A percentile compares a stretch with the other conserved stretches of the same genome.
These are phyloP conservation scores for Calyptomena viridis DNA, from an alignment of 2,113 vertebrate genomes.

Conservation along the genomic window DNA sequence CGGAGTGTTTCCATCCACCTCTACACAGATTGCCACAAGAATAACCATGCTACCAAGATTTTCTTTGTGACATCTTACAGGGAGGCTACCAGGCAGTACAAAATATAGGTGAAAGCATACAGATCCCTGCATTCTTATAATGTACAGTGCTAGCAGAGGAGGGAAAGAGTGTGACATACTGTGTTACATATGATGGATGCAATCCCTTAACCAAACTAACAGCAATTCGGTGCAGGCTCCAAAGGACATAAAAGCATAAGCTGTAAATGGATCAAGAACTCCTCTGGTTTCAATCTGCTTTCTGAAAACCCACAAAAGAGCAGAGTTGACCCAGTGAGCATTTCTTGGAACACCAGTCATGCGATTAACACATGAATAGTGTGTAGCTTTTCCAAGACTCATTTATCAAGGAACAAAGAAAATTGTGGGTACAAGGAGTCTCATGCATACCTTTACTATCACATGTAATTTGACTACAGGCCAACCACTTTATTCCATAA, in stretches of 20 bases:
- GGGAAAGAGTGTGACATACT: background rate
- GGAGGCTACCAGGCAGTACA: background rate
- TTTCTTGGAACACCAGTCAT: background rate
- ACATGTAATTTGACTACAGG: background rate
- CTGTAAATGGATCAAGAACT: background rate
- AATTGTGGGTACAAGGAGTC: background rate
- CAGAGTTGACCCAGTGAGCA: background rate
- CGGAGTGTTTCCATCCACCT: background rate
- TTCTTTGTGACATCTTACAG: background rate
- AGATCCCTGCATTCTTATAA: background rate
- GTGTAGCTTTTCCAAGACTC: background rate
- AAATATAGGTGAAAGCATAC: background rate
- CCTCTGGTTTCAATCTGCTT: background rate
- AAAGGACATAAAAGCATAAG: background rate
- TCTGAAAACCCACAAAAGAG: background rate
- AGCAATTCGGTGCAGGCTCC: background rate
- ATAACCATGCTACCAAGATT: background rate
- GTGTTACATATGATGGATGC: too few relatives aligned
- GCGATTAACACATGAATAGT: background rate
- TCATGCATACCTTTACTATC: background rate
- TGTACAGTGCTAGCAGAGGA: background rate
- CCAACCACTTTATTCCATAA: background rate
- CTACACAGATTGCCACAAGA: background rate
- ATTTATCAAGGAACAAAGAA: conserved; percentile 20
- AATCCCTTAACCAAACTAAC: accelerated